Conservation (phyloP, 2,888 invertebrate species). For the Cataglyphis rosenhaueri region DNA sequence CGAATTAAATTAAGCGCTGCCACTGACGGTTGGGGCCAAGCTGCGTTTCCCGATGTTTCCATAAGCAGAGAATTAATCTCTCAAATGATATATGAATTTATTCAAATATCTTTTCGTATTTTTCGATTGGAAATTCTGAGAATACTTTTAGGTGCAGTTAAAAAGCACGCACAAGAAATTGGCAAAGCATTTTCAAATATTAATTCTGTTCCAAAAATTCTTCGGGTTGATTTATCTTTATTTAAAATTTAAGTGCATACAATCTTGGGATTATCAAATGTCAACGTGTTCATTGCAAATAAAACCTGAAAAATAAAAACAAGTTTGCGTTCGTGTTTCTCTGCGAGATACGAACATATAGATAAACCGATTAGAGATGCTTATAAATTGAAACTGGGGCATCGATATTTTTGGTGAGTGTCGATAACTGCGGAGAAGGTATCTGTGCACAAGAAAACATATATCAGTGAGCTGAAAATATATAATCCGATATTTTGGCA, state of each 20-base stretch:
- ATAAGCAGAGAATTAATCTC: background rate
- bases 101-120: background rate
- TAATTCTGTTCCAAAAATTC: background rate
- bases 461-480: slow-evolving; percentile 7
- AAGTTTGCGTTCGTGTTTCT: slow-evolving; percentile 5
- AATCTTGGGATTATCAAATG: slow-evolving; percentile 32
- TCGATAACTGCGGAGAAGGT: slow-evolving; percentile 10
- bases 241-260: background rate
- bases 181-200: background rate
- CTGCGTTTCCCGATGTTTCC: background rate
- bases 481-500: background rate
- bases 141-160: background rate
- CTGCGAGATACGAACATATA: background rate
- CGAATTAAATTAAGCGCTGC: slow-evolving; percentile 56
- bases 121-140: background rate
- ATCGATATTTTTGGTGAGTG: slow-evolving; percentile 1
- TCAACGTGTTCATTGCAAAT: background rate
- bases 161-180: background rate
- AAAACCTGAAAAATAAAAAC: background rate
- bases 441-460: background rate
- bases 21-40: slow-evolving; percentile 33
- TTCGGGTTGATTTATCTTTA: background rate
- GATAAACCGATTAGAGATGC: slow-evolving; percentile 1
- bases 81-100: background rate
- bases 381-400: slow-evolving; percentile 12